Conservation (phyloP, 2,797 vertebrate species). For the Mormyrops boulengeri region DNA sequence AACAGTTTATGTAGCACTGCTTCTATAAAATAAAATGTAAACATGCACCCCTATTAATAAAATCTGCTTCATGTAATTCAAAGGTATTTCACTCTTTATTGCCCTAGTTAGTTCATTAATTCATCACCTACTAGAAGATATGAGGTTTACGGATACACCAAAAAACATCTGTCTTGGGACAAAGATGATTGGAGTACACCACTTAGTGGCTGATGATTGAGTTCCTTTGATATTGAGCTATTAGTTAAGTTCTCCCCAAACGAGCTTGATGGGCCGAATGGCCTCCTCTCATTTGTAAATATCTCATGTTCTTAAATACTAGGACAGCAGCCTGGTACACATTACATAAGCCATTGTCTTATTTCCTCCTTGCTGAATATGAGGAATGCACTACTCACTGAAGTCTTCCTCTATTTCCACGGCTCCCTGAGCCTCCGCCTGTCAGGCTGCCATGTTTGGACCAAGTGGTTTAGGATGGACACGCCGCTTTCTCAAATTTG, state of each 20-base stretch:
- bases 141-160: neutral
- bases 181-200: neutral
- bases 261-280: too few species aligned
- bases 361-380: neutral
- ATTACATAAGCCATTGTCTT: neutral
- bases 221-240: neutral
- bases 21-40: neutral
- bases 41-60: neutral
- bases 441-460: neutral
- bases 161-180: neutral
- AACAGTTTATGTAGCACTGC: neutral
- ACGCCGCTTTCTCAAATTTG: neutral
- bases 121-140: neutral
- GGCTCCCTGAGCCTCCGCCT: neutral
- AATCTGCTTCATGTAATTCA: neutral
- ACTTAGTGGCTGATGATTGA: neutral
- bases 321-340: neutral
- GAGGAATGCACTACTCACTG: neutral
- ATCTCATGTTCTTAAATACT: too few species aligned
- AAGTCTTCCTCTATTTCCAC: neutral
- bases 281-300: too few species aligned
- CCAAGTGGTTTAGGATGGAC: neutral
- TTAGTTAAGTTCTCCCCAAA: too few species aligned
- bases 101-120: neutral
- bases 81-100: neutral